Evolutionary conservation across 2,113 vertebrate species (phyloP).

Genomic region (Oncorhynchus nerka): DNA sequence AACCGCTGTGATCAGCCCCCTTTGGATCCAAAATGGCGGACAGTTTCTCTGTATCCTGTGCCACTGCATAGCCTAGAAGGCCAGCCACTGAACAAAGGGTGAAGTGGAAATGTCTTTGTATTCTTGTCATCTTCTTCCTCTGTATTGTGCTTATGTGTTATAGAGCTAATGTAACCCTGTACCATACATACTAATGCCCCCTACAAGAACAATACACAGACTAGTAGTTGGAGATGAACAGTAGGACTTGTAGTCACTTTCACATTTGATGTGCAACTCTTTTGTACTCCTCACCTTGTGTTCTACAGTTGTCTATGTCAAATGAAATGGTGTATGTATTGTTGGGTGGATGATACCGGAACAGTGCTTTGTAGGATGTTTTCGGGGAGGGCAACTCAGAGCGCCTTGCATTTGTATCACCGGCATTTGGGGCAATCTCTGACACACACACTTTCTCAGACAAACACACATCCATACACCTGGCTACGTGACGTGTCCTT

Average conservation of each 20-base stretch:
- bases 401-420: conserved; percentile 51
- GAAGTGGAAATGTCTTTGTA: not conserved
- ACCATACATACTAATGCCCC: conserved; percentile 43
- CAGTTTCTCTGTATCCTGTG: conserved; percentile 17
- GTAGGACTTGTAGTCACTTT: conserved; percentile 23
- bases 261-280: conserved; percentile 46
- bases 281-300: conserved; percentile 51
- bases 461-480: conserved; percentile 58
- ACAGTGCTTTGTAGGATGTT: conserved; percentile 60
- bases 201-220: conserved; percentile 49
- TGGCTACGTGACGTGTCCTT: conserved; percentile 65
- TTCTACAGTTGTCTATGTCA: conserved; percentile 58
- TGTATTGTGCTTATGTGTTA: not conserved
- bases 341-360: conserved; percentile 57
- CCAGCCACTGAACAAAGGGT: not conserved
- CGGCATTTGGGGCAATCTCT: conserved; percentile 64
- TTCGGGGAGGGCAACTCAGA: conserved; percentile 64
- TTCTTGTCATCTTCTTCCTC: conserved; percentile 6
- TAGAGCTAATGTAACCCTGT: conserved; percentile 23
- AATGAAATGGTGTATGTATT: conserved; percentile 52
- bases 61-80: not conserved
- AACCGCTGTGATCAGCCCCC: conserved; percentile 69
- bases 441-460: conserved; percentile 55
- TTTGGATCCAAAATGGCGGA: conserved; percentile 57
- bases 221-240: conserved; percentile 53